Evolutionary conservation across 2,113 vertebrate genomes (phyloP), one percentile per base, ranked within the genome.

Genomic region (Elachura formosa): DNA sequence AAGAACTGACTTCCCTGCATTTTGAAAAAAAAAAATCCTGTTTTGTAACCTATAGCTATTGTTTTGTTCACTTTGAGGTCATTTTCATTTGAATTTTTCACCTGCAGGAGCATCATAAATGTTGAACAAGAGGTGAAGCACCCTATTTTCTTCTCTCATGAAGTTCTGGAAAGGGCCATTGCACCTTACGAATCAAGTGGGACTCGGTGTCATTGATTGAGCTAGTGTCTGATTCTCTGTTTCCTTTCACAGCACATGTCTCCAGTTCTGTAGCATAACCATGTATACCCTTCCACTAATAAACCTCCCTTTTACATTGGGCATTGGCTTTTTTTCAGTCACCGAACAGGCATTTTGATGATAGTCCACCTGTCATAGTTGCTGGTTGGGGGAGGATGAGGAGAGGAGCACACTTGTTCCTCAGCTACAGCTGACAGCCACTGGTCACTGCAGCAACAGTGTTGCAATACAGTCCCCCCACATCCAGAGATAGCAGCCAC

Each of bases 71-170:
- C 28, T 29, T 0, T 51, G 13, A 58, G 11, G 13, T 20, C 61
- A 46, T 79, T 95, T 87, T 89, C 24, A 76, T 94, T 68, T 14
- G 14, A 5, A 52, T 87, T 95, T 95, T 89, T 80, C 11, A 34
- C 13, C 38, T 71, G 8, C 63, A 97, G 95, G 36, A 83, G 33
- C 12, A 77, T 12, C 34, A 48, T 15, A 59, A 71, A 63, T 6
- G 4, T 58, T 73, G 34, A 91, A 80, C 9, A 52, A 86, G 36
- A 14, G 38, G 16, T 79, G 45, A 69, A 69, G 29, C 22, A 79
- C 20, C 19, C 22, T 82, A 4, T 76, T 73, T 92, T 80, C 49
- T 87, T 80, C 58, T 34, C 62, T 48, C 33, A 25, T 79, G 41
- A 86, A 75, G 54, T 56, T 22, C 71, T 78, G 76, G 46, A 45